Evolutionary conservation across 2,797 vertebrate genomes (phyloP).

Genomic region (Brotula barbata): DNA sequence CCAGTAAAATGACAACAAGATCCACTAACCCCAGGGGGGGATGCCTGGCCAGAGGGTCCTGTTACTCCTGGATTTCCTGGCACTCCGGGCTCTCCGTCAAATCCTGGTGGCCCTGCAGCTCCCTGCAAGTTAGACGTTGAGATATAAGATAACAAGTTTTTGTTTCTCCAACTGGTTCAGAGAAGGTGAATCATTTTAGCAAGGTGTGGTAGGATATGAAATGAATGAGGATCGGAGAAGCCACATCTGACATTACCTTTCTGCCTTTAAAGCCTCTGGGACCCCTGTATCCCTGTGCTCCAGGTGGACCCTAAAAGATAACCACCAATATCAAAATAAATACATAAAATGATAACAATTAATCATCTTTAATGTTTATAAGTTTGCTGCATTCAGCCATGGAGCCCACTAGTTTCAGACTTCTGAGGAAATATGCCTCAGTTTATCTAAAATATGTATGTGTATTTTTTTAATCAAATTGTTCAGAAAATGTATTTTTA

Average conservation of each 20-base stretch:
- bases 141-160: background rate
- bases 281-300: constrained; percentile 86
- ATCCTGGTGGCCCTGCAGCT: constrained; percentile 86
- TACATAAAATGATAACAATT: background rate
- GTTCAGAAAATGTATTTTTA: no score
- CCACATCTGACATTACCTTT: constrained; percentile 76
- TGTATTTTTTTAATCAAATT: no score
- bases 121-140: constrained; percentile 75
- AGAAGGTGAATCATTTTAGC: background rate
- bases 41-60: constrained; percentile 85
- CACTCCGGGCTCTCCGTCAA: constrained; percentile 92
- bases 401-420: no score
- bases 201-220: background rate
- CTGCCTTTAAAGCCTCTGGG: constrained; percentile 90
- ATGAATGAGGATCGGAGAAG: background rate
- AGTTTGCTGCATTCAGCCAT: no score
- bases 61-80: constrained; percentile 91
- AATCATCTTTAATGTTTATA: no score
- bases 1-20: background rate
- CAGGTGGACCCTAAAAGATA: constrained; percentile 86
- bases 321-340: constrained; percentile 2
- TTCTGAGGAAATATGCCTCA: no score
- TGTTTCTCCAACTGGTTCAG: no score
- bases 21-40: constrained; percentile 82
- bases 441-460: no score